These are phyloP conservation scores for Metopia argyrocephala DNA, from an alignment of 2,888 invertebrate genomes.

Conservation along the genomic window DNA sequence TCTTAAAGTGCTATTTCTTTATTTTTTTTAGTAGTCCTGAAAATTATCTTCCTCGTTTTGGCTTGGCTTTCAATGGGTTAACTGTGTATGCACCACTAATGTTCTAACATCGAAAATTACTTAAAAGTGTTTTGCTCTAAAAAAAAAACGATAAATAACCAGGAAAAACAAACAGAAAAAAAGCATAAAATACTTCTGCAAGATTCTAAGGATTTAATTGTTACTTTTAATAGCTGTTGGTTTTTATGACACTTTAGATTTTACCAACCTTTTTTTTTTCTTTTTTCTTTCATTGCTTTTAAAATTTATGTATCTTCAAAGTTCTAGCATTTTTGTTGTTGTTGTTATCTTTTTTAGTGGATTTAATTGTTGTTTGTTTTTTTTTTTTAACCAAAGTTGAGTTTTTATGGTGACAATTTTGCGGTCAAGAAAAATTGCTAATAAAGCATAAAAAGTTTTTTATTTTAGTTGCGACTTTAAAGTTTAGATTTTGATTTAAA, in stretches of 20 bases:
- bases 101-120: conserved; percentile 24
- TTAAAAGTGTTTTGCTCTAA: conserved; percentile 5
- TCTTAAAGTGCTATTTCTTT: no score
- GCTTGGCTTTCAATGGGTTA: background rate
- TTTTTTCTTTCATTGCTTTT: background rate
- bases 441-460: background rate
- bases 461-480: background rate
- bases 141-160: background rate
- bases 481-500: no score
- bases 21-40: no score
- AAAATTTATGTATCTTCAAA: conserved; percentile 28
- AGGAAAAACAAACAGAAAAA: background rate
- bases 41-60: background rate
- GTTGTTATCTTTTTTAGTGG: no score
- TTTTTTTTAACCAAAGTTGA: background rate
- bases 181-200: conserved; percentile 5
- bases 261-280: conserved; percentile 23
- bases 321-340: conserved; percentile 29
- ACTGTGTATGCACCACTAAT: conserved; percentile 6
- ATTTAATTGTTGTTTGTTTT: conserved; percentile 23
- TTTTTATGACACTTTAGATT: conserved; percentile 59
- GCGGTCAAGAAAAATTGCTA: conserved; percentile 16
- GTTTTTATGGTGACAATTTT: conserved; percentile 23
- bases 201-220: conserved; percentile 57
- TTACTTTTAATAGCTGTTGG: conserved; percentile 58